Base-by-base conservation (phyloP, 2,797 vertebrate species). In the Crocidura indochinensis region DNA sequence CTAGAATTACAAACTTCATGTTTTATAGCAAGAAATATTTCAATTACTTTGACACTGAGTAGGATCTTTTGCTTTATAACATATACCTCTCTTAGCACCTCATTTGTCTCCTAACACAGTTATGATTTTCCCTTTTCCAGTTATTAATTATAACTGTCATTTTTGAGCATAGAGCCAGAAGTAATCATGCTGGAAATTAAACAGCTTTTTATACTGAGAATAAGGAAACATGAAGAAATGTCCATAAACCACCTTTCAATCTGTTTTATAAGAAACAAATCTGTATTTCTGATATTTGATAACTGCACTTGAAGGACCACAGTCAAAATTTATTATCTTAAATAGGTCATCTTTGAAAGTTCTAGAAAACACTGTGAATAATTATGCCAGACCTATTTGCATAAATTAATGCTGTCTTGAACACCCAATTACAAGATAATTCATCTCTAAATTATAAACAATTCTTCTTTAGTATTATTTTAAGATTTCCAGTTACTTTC, bases 141-240 rank as follows among this genome's bases (percentile, higher is more conserved):
- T 94, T 92, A 91, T 94, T 95, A 93, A 92, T 88, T 94, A 87
- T 64, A 94, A 60, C 83, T 94, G 76, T 94, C 94, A 93, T 88
- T 91, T 90, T 84, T 88, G 77, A 94, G 83, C 88, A 62, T 62
- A 90, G 38, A 72, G 78, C 77, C 51, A 24, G 69, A 88, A 69
- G 80, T 88, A 87, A 86, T 90, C 53, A 68, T 69, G 15, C 46
- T 76, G 81, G 91, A 94, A 90, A 72, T 1, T 24, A 68, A 91
- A 68, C 26, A 62, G 74, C 24, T 53, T 92, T 44, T 86, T 85
- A 88, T 49, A 85, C 38, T n/a, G 49, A 78, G 71, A 71, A 49
- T 56, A 68, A 91, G 68, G 60, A 85, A 91, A 68, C 47, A 47
- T 86, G 60, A 19, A 27, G 67, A 79, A 84, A 71, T 4, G 60